Conservation (phyloP, 1,140 invertebrate species). For the Apis dorsata region DNA sequence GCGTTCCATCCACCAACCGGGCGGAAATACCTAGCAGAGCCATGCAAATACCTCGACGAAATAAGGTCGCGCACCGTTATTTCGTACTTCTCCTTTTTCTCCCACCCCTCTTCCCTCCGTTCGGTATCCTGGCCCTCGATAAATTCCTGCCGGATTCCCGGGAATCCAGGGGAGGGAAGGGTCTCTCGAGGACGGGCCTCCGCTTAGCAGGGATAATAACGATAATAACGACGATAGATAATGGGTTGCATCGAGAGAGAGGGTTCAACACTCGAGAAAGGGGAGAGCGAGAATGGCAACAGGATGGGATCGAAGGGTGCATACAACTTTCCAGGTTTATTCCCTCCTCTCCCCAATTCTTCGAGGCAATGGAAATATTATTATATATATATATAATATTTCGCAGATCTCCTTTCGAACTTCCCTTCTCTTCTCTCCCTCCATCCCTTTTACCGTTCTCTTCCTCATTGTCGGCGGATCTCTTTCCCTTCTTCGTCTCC, state of each 20-base stretch:
- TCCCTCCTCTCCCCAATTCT: conserved; percentile 55
- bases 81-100: conserved; percentile 53
- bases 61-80: conserved; percentile 62
- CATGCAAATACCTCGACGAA: conserved; percentile 63
- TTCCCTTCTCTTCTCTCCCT: too few species aligned
- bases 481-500: not conserved
- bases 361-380: conserved; percentile 20
- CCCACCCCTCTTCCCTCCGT: conserved; percentile 11
- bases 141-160: conserved; percentile 59
- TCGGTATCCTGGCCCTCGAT: conserved; percentile 54
- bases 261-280: too few species aligned
- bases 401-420: not conserved
- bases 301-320: conserved; percentile 14
- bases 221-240: conserved; percentile 65
- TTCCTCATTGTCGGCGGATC: not conserved
- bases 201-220: conserved; percentile 62
- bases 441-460: not conserved
- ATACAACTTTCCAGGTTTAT: conserved; percentile 54
- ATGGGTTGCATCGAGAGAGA: conserved; percentile 27
- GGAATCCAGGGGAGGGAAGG: conserved; percentile 13
- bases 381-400: conserved; percentile 57
- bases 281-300: not conserved
- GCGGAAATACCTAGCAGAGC: conserved; percentile 54
- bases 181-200: conserved; percentile 32
- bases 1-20: conserved; percentile 2